A percentile compares a stretch with the other conserved stretches of the same genome.
phyloP scores from a whole-genome alignment of 2,113 vertebrate genomes.

The Mormoops blainvillei region DNA sequence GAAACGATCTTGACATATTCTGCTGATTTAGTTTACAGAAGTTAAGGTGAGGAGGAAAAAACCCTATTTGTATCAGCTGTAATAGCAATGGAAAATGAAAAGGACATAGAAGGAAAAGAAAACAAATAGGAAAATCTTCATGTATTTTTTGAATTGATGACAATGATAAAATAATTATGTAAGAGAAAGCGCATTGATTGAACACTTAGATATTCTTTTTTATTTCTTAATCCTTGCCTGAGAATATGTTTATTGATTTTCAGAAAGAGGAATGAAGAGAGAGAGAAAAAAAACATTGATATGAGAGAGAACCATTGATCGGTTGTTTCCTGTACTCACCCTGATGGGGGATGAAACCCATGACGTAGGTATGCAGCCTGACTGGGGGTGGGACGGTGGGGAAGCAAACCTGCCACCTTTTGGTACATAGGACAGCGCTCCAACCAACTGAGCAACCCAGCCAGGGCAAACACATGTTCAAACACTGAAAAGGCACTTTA shows the following conservation, averaged over 20 bases:
- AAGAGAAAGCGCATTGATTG: background rate
- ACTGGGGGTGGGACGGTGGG: no score
- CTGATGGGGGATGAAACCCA: no score
- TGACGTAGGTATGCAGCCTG: no score
- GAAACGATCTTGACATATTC: background rate
- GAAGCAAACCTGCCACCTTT: no score
- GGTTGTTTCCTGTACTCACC: no score
- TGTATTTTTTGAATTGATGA: background rate
- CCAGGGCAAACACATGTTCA: background rate
- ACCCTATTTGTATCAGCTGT: background rate
- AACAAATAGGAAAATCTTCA: background rate
- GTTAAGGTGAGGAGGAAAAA: background rate
- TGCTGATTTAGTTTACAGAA: slow-evolving; percentile 24
- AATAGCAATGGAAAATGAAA: slow-evolving; percentile 18
- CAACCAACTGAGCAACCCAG: no score
- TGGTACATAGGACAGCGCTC: no score
- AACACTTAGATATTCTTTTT: background rate
- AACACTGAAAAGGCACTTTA: background rate
- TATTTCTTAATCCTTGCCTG: no score
- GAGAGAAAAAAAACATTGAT: no score
- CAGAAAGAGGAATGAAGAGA: no score
- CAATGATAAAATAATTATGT: slow-evolving; percentile 15
- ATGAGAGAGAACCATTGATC: no score
- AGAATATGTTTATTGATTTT: no score
- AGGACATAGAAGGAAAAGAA: background rate